These are phyloP conservation scores for Alosa alosa DNA, from an alignment of 2,113 vertebrate species.

Conservation along the genomic window DNA sequence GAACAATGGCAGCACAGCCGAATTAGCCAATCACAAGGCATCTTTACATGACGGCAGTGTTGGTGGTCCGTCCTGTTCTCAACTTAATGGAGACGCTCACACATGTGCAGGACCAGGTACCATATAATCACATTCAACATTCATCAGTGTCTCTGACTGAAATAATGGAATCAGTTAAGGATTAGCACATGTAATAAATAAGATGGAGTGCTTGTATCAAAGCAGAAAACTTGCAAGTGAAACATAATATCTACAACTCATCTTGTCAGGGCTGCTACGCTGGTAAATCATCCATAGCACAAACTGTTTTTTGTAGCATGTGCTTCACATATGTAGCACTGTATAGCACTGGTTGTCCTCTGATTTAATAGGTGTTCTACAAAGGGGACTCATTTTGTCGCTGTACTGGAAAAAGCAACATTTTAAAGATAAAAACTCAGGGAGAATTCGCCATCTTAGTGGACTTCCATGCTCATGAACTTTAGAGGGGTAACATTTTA, in stretches of 20 bases:
- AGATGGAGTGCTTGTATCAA: background rate
- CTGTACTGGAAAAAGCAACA: too few relatives aligned
- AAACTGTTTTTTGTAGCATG: too few relatives aligned
- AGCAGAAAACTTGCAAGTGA: background rate
- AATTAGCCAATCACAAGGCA: background rate
- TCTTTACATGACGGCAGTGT: background rate
- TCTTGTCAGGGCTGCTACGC: too few relatives aligned
- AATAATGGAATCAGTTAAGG: too few relatives aligned
- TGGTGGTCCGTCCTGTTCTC: background rate
- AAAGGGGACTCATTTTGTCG: background rate
- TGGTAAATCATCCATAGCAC: too few relatives aligned
- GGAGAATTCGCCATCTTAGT: background rate
- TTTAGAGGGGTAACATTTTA: background rate
- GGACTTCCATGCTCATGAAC: background rate
- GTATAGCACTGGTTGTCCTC: background rate
- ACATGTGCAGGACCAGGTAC: background rate
- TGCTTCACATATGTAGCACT: too few relatives aligned
- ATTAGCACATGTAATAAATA: too few relatives aligned
- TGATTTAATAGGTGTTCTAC: background rate
- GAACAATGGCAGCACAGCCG: constrained; percentile 11
- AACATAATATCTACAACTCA: background rate
- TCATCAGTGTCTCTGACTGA: too few relatives aligned
- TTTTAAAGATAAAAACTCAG: background rate
- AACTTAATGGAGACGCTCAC: background rate
- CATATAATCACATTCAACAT: background rate